These are phyloP conservation scores for Heloderma charlesbogerti DNA, from an alignment of 2,113 vertebrate genomes.

Conservation along the genomic window DNA sequence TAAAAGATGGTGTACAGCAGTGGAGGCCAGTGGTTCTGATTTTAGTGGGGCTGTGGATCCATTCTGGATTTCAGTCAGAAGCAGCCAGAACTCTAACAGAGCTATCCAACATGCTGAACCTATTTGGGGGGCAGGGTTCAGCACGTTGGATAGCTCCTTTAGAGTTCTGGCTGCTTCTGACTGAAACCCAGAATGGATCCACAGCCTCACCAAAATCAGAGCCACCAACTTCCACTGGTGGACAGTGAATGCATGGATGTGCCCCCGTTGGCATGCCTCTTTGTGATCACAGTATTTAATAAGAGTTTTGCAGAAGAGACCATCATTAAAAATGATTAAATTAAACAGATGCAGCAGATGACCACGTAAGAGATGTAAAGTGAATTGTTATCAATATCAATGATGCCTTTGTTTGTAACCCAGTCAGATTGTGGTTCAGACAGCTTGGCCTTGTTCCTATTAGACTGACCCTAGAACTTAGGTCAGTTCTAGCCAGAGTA, in stretches of 20 bases:
- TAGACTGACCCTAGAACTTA: constrained; percentile 37
- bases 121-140: no score
- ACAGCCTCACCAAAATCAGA: no score
- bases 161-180: no score
- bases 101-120: no score
- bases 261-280: background rate
- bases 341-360: constrained; percentile 2
- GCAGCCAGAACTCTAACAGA: no score
- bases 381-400: background rate
- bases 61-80: no score
- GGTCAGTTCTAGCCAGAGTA: background rate
- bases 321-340: constrained; percentile 11
- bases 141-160: no score
- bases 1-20: background rate
- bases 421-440: constrained; percentile 20
- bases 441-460: constrained; percentile 34
- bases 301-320: background rate
- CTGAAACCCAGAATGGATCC: no score
- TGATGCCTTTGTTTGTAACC: constrained; percentile 33
- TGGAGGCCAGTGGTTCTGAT: no score
- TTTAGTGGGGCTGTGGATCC: no score
- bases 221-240: no score
- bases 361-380: background rate
- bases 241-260: background rate
- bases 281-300: background rate